These are phyloP conservation scores for Manis javanica DNA, from an alignment of 2,797 vertebrate genomes.

Conservation along the genomic window DNA sequence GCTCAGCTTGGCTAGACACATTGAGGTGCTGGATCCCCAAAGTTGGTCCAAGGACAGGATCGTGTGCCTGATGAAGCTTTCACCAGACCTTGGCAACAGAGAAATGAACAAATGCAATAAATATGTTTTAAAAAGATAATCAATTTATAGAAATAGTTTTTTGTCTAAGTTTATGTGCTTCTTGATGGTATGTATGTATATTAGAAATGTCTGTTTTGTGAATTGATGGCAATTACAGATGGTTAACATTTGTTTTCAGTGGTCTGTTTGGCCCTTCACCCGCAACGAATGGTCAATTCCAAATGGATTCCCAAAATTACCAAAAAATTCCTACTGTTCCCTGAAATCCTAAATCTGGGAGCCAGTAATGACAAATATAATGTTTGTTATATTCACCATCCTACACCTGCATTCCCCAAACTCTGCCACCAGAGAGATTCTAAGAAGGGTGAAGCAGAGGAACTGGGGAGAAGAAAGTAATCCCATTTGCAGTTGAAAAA, in stretches of 20 bases:
- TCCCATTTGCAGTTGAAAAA: slow-evolving; percentile 1
- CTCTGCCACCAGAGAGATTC: background rate
- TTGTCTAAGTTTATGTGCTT: background rate
- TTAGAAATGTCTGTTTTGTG: slow-evolving; percentile 13
- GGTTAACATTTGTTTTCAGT: slow-evolving; percentile 24
- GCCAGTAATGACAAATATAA: background rate
- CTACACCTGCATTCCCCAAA: background rate
- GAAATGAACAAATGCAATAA: background rate
- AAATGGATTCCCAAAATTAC: background rate
- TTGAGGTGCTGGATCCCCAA: background rate
- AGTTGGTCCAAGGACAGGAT: background rate
- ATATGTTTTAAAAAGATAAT: background rate
- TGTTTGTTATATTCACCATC: background rate
- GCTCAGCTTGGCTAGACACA: background rate
- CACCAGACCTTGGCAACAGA: background rate
- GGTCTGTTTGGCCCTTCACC: background rate
- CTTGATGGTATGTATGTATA: background rate
- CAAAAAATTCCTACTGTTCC: background rate
- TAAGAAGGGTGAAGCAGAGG: background rate
- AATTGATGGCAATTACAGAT: background rate
- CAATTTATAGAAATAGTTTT: background rate
- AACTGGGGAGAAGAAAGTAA: background rate
- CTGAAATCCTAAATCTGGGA: background rate
- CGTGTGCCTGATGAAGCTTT: background rate
- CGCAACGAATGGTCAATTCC: background rate